phyloP scores from a whole-genome alignment of 2,888 invertebrate species.

The Mellilla xanthometata region DNA sequence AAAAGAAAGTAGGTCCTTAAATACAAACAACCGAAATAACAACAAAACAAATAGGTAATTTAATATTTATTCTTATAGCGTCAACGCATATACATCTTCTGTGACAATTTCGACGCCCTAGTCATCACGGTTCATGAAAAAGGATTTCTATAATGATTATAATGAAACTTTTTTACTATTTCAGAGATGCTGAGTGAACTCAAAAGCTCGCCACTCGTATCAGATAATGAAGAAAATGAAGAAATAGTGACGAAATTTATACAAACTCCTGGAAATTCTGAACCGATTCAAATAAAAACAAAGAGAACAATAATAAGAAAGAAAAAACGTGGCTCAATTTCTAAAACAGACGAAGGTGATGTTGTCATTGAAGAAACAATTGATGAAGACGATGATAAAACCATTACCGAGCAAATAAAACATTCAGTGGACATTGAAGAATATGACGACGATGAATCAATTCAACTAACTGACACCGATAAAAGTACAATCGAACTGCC shows the following conservation, averaged over 20 bases:
- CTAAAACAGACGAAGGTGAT: constrained; percentile 55
- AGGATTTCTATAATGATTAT: too few relatives aligned
- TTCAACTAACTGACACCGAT: constrained; percentile 39
- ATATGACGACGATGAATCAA: constrained; percentile 51
- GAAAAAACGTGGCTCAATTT: constrained; percentile 46
- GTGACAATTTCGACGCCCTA: too few relatives aligned
- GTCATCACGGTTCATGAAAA: too few relatives aligned
- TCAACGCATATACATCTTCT: too few relatives aligned
- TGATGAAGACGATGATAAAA: constrained; percentile 58
- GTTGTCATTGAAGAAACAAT: constrained; percentile 78
- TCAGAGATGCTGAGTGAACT: constrained; percentile 49
- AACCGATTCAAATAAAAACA: constrained; percentile 80
- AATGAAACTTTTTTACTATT: too few relatives aligned
- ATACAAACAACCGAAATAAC: too few relatives aligned
- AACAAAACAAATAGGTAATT: too few relatives aligned
- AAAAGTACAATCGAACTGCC: constrained; percentile 63
- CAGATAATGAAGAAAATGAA: constrained; percentile 80
- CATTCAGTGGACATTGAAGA: constrained; percentile 69
- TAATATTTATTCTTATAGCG: too few relatives aligned
- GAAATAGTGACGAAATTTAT: constrained; percentile 84
- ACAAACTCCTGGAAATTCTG: constrained; percentile 71
- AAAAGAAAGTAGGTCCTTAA: too few relatives aligned
- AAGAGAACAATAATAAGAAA: constrained; percentile 81
- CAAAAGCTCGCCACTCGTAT: constrained; percentile 55
- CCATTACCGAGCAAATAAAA: constrained; percentile 25